Evolutionary conservation across 2,888 invertebrate species (phyloP).

Genomic region (Hermaeophaga mercurialis): DNA sequence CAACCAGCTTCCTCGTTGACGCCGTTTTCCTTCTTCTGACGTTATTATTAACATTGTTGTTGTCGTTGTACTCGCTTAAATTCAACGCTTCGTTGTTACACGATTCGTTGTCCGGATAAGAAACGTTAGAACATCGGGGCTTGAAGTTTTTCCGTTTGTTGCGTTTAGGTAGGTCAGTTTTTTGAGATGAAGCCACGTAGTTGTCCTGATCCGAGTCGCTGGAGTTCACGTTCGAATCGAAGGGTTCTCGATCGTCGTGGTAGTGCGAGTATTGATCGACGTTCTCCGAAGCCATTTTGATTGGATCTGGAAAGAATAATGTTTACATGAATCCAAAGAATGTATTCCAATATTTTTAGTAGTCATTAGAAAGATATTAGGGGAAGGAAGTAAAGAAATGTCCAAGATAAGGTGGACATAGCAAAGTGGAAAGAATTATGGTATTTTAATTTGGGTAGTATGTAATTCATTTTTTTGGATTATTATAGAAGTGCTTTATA

Average conservation of each 20-base stretch:
- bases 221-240: slow-evolving; percentile 57
- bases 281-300: slow-evolving; percentile 53
- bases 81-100: slow-evolving; percentile 42
- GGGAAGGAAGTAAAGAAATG: too few relatives aligned
- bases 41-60: slow-evolving; percentile 53
- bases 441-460: too few relatives aligned
- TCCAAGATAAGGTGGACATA: too few relatives aligned
- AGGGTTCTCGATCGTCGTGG: slow-evolving; percentile 36
- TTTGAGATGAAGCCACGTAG: slow-evolving; percentile 47
- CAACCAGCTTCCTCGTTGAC: slow-evolving; percentile 47
- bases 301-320: slow-evolving; percentile 46
- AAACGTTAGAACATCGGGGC: slow-evolving; percentile 68
- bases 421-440: too few relatives aligned
- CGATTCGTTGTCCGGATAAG: slow-evolving; percentile 56
- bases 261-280: slow-evolving; percentile 50
- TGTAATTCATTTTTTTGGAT: too few relatives aligned
- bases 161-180: slow-evolving; percentile 66
- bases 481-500: too few relatives aligned
- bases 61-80: slow-evolving; percentile 45
- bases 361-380: too few relatives aligned
- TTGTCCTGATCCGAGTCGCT: slow-evolving; percentile 61
- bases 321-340: too few relatives aligned
- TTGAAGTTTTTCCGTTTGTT: slow-evolving; percentile 81
- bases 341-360: too few relatives aligned
- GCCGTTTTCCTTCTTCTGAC: slow-evolving; percentile 50